Percentiles rank a stretch among this genome's conserved stretches.
Conservation (phyloP, 2,113 vertebrate species). For the Mus spicilegus region DNA sequence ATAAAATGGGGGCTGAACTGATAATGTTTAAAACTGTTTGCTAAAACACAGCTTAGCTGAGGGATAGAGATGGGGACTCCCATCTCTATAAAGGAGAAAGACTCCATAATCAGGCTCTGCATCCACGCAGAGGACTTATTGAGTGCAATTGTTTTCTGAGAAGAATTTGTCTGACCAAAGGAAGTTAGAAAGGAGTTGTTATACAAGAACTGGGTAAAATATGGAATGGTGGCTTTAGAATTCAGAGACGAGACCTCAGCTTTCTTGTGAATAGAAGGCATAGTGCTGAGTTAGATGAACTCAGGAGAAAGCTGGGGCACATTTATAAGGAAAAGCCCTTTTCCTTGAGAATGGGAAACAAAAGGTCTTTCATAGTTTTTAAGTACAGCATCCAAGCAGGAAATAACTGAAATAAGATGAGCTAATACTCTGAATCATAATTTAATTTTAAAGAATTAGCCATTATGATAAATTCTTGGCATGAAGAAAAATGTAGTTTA, state of each 20-base stretch:
- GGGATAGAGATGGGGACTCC: background rate
- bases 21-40: background rate
- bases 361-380: background rate
- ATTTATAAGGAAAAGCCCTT: background rate
- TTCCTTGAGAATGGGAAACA: background rate
- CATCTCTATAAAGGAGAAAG: no score
- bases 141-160: background rate
- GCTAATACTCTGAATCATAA: background rate
- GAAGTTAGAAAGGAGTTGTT: background rate
- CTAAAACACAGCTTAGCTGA: background rate
- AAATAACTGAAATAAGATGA: slow-evolving; percentile 26
- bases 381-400: background rate
- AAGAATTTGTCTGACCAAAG: background rate
- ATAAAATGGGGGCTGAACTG: background rate
- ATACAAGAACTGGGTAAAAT: background rate
- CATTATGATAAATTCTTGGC: background rate
- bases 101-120: background rate
- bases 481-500: background rate
- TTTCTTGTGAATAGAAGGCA: slow-evolving; percentile 46
- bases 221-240: slow-evolving; percentile 17
- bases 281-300: slow-evolving; percentile 22
- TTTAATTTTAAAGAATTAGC: background rate
- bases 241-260: background rate
- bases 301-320: background rate
- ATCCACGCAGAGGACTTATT: background rate